These are phyloP conservation scores for Rhagologus leucostigma DNA, from an alignment of 2,113 vertebrate genomes.

Conservation along the genomic window DNA sequence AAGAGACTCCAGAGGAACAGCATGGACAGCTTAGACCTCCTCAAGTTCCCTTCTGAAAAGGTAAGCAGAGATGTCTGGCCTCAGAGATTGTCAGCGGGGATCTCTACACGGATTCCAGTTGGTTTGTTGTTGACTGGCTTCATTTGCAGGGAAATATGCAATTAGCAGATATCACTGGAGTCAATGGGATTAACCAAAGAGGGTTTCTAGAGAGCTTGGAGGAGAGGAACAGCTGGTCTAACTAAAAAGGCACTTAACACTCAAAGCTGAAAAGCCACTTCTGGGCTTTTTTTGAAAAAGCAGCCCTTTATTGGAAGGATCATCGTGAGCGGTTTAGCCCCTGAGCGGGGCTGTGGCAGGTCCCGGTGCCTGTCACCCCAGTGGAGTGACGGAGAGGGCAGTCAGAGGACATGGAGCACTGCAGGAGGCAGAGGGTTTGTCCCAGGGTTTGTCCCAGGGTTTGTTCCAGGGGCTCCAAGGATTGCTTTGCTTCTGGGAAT, in stretches of 20 bases:
- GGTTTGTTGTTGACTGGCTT: background rate
- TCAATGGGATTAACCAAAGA: slow-evolving; percentile 29
- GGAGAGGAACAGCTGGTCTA: slow-evolving; percentile 28
- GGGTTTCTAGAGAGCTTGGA: slow-evolving; percentile 12
- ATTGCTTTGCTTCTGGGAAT: background rate
- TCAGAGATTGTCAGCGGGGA: background rate
- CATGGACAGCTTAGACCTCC: slow-evolving; percentile 86
- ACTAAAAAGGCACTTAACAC: background rate
- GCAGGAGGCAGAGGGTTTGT: background rate
- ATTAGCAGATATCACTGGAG: slow-evolving; percentile 14
- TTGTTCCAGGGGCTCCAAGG: background rate
- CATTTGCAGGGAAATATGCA: background rate
- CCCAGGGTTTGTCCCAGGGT: background rate
- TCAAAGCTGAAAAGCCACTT: slow-evolving; percentile 9
- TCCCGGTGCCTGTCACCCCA: background rate
- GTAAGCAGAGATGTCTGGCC: slow-evolving; percentile 62
- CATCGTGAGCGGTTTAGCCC: background rate
- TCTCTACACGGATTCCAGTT: background rate
- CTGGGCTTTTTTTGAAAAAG: background rate
- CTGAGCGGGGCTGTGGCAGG: background rate
- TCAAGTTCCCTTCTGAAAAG: slow-evolving; percentile 86
- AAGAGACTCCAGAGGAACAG: slow-evolving; percentile 87
- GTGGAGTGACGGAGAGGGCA: background rate
- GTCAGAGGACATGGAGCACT: background rate
- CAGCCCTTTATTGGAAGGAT: background rate